Base-by-base conservation (phyloP, 30 jellyfish, hydroid and myxozoan genomes). In the Chironex yamaguchii region DNA sequence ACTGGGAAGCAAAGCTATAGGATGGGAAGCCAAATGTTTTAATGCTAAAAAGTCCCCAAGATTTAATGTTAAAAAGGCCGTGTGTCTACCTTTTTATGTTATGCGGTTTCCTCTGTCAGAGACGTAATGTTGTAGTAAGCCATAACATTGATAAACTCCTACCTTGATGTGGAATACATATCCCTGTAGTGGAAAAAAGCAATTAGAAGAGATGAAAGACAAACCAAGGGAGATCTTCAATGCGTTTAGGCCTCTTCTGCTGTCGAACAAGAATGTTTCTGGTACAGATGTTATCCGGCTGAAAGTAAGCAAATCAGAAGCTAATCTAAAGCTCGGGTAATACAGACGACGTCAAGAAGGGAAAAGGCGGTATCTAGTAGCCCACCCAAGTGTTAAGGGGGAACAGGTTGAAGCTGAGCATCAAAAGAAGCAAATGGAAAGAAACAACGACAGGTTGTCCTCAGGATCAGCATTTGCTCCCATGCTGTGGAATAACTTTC, bases 151-250 rank as follows among this genome's bases (percentile, higher is more conserved):
- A 48, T 24, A 49, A 74, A 74, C 76, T 49, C 76, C 87, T 74
- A 22, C 87, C 87, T 29, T 20, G 69, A 70, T 70, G 84, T 31
- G 49, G 68, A 67, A 26, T 70, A 70, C 84, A 67, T 32, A 68
- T 21, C 84, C 29, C 84, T 70, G 29, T 35, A 70, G 14, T 70
- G 84, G 84, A 34, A 70, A 70, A 70, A 70, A 70, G n/a, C 84
- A 35, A 70, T 70, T 68, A 70, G 82, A 78, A 62, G 89, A 78
- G 68, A 52, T 78, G 80, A 78, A 78, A 78, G 24, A 48, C 49
- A 54, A 62, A 53, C 89, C 89, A 52, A 78, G 82, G 53, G 89
- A 78, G 62, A 53, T 78, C 67, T 78, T 78, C 68, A 78, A 78
- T 30, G 80, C 82, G 4, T 78, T 28, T 54, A 78, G 80, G 22